Evolutionary conservation across 2,797 vertebrate species (phyloP), one percentile per base, ranked within the genome.

Genomic region (Notoglanidium macrostoma): DNA sequence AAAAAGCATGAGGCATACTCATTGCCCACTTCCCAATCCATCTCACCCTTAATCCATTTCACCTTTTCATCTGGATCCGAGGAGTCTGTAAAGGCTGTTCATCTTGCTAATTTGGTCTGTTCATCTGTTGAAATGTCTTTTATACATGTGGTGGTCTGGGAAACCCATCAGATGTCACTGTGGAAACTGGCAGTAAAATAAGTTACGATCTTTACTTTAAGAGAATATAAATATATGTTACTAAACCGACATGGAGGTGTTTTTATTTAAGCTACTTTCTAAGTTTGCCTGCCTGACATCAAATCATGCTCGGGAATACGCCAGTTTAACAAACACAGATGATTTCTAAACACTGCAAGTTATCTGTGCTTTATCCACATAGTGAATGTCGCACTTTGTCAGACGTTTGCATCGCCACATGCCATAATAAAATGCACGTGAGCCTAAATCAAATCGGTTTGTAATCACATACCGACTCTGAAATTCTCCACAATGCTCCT

Each of bases 21-120:
- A 86, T 80, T 85, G 79, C 83, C 83, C 82, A 72, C 83, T 59
- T 89, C 68, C 63, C 17, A 81, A 86, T 92, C 83, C 86, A 89
- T 91, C 86, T 89, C 87, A 88, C 86, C 86, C 87, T 89, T 89
- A 90, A 91, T 90, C 84, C 87, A 89, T 19, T 70, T 85, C 67
- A 83, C 65, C 85, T 83, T 89, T 88, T 54, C 85, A 87, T 90
- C 77, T 88, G 72, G 44, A 89, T 87, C 61, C 46, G 5, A 80
- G 77, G 63, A 85, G 77, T 84, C 84, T 63, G 6, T 68, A 63
- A 68, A 77, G 63, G 81, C 35, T 57, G 85, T 35, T 35, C 35
- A 35, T 35, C 77, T 61, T 35, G 72, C 67, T 65, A 44, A 15
- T 74, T 86, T 86, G 6, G 5, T 32, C 9, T 0, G 1, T 76